A percentile compares a stretch with the other conserved stretches of the same genome.
These are phyloP conservation scores for Schizothorax lantsangensis DNA, from an alignment of 2,797 vertebrate species.

Conservation along the genomic window DNA sequence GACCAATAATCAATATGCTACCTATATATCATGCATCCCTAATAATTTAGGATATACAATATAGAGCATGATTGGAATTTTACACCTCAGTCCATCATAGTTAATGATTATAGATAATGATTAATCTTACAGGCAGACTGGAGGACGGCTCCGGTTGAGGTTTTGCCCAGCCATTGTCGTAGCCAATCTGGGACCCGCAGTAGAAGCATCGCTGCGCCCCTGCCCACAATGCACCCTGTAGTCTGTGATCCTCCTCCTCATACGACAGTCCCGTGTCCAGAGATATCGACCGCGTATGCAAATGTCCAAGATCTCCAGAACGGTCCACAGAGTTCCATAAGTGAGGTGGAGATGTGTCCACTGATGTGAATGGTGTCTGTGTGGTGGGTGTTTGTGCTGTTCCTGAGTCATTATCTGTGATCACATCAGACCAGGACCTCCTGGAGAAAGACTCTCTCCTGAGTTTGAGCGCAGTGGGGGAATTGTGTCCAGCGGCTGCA, in stretches of 20 bases:
- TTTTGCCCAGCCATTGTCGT: conserved; percentile 53
- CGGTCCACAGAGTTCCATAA: conserved; percentile 43
- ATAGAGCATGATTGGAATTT: neutral
- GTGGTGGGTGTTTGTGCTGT: conserved; percentile 10
- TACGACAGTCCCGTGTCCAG: conserved; percentile 62
- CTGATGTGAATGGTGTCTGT: conserved; percentile 38
- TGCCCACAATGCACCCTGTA: conserved; percentile 49
- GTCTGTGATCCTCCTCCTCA: conserved; percentile 57
- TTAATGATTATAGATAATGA: neutral
- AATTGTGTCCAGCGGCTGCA: conserved; percentile 41
- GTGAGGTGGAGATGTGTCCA: conserved; percentile 25
- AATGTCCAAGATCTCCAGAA: conserved; percentile 19
- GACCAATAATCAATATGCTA: neutral
- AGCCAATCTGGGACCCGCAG: conserved; percentile 50
- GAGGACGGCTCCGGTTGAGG: conserved; percentile 20
- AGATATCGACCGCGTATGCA: conserved; percentile 52
- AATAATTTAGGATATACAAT: neutral
- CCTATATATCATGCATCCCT: neutral
- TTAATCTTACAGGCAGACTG: conserved; percentile 68
- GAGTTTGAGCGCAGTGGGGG: conserved; percentile 54
- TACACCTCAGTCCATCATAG: neutral
- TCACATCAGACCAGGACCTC: conserved; percentile 39
- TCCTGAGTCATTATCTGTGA: conserved; percentile 32
- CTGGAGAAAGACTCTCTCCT: conserved; percentile 54
- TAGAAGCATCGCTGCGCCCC: conserved; percentile 59